phyloP scores from a whole-genome alignment of 2,113 vertebrate species.

The Pseudorasbora parva region DNA sequence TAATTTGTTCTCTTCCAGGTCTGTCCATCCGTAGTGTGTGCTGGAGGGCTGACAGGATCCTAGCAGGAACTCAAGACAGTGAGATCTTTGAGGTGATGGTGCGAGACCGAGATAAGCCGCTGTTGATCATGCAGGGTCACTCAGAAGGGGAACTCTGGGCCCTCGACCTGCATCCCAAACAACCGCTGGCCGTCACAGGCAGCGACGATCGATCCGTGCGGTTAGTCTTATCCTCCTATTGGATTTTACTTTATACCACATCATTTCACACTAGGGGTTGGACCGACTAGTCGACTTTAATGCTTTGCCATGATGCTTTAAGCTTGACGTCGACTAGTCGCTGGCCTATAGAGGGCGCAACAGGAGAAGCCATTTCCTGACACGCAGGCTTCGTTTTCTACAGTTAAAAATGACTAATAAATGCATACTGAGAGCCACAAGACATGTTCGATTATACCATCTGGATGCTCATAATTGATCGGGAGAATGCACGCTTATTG shows the following conservation, averaged over 20 bases:
- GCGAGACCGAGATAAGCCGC: slow-evolving; percentile 90
- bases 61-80: slow-evolving; percentile 95
- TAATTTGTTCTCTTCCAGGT: slow-evolving; percentile 71
- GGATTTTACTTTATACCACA: background rate
- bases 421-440: too few relatives aligned
- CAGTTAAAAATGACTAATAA: too few relatives aligned
- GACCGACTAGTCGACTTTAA: too few relatives aligned
- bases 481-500: too few relatives aligned
- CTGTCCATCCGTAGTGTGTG: slow-evolving; percentile 96
- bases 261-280: background rate
- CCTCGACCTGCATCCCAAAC: slow-evolving; percentile 91
- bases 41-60: slow-evolving; percentile 92
- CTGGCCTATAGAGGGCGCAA: too few relatives aligned
- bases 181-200: slow-evolving; percentile 91
- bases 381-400: too few relatives aligned
- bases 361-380: too few relatives aligned
- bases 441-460: too few relatives aligned
- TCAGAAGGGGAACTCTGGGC: slow-evolving; percentile 98
- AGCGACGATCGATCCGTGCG: slow-evolving; percentile 94
- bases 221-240: slow-evolving; percentile 63
- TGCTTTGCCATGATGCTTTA: too few relatives aligned
- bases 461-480: too few relatives aligned
- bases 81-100: slow-evolving; percentile 98
- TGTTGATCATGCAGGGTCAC: slow-evolving; percentile 95
- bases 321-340: too few relatives aligned